Percentiles rank a stretch among this genome's conserved stretches.
phyloP scores from a whole-genome alignment of 2,797 vertebrate species.

The Diplodus puntazzo region DNA sequence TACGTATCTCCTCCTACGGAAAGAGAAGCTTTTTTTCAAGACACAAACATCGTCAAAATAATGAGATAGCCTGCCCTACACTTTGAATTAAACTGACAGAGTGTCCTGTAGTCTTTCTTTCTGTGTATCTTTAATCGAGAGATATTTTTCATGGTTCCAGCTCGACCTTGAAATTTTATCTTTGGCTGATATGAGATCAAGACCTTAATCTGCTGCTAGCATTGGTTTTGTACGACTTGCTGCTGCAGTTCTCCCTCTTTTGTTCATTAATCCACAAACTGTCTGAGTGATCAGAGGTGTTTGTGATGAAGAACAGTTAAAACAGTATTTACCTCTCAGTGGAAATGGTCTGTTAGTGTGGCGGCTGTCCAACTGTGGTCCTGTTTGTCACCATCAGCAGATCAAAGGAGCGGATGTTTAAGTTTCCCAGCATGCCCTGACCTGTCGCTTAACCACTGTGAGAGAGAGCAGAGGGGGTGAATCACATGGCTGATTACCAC shows the following conservation, averaged over 20 bases:
- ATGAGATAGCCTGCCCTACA: neutral
- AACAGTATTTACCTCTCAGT: slow-evolving; percentile 18
- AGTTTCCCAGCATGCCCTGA: slow-evolving; percentile 64
- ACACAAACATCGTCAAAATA: neutral
- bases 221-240: neutral
- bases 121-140: no score
- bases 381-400: slow-evolving; percentile 60
- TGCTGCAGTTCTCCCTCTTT: no score
- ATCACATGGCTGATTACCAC: slow-evolving; percentile 48
- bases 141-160: no score
- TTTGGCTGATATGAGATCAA: neutral
- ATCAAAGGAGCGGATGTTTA: slow-evolving; percentile 61
- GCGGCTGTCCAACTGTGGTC: slow-evolving; percentile 49
- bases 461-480: slow-evolving; percentile 3
- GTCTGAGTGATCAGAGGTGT: neutral
- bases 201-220: neutral
- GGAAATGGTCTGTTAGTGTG: neutral
- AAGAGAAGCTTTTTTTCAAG: neutral
- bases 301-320: slow-evolving; percentile 8
- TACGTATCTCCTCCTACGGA: neutral
- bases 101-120: neutral
- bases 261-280: neutral
- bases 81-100: neutral
- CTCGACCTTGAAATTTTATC: no score
- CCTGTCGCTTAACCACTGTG: slow-evolving; percentile 44